A percentile compares a stretch with the other conserved stretches of the same genome.
Conservation (phyloP, 2,113 vertebrate genomes). For the Rhinolophus ferrumequinum region DNA sequence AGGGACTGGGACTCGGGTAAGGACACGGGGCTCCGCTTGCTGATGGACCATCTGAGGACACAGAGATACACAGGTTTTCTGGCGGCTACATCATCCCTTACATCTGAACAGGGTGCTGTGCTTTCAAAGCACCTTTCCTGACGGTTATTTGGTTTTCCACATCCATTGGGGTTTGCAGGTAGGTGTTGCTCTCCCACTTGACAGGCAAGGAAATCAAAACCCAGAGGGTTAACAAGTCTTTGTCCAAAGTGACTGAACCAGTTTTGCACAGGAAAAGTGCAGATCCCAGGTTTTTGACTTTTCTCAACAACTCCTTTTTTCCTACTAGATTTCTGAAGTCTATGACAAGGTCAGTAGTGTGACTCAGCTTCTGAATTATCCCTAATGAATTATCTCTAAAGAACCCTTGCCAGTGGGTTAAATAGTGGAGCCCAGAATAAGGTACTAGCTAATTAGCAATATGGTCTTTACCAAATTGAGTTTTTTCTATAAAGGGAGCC, state of each 20-base stretch:
- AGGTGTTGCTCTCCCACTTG: neutral
- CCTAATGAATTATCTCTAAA: neutral
- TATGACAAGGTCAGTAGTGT: slow-evolving; percentile 13
- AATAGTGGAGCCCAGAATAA: slow-evolving; percentile 22
- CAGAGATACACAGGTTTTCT: neutral
- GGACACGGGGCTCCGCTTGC: neutral
- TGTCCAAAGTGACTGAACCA: neutral
- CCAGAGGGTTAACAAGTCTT: neutral
- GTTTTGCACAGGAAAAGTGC: neutral
- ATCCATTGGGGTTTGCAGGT: neutral
- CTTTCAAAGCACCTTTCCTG: slow-evolving; percentile 7
- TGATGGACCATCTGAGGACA: neutral
- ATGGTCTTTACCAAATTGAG: slow-evolving; percentile 7
- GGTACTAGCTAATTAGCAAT: neutral
- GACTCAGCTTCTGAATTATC: slow-evolving; percentile 24
- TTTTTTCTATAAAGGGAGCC: neutral
- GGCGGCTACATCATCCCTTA: neutral
- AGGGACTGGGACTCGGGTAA: neutral
- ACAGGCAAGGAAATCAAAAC: slow-evolving; percentile 27
- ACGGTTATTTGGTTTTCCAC: neutral
- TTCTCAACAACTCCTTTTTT: neutral
- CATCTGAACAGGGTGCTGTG: neutral
- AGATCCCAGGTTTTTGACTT: neutral
- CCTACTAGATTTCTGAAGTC: neutral
- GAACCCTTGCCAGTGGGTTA: neutral